A percentile compares a stretch with the other conserved stretches of the same genome.
phyloP scores from a whole-genome alignment of 2,888 invertebrate genomes.

The Drosophila barbarae region DNA sequence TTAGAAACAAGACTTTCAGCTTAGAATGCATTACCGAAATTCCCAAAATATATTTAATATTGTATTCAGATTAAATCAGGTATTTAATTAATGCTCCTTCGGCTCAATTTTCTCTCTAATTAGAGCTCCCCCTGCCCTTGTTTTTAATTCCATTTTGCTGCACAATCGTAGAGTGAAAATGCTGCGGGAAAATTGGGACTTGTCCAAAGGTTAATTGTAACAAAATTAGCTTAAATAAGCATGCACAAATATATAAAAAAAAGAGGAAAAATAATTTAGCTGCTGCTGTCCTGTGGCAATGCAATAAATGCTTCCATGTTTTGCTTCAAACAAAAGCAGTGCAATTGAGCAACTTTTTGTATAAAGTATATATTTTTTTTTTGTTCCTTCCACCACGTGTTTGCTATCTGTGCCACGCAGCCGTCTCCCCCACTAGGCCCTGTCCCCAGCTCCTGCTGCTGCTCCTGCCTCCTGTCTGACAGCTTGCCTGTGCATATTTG shows the following conservation, averaged over 20 bases:
- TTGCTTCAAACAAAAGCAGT: constrained; percentile 25
- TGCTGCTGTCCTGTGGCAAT: constrained; percentile 21
- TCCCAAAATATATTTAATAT: background rate
- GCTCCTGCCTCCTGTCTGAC: constrained; percentile 36
- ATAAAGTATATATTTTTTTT: constrained; percentile 2
- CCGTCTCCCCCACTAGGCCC: background rate
- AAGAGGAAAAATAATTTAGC: constrained; percentile 1
- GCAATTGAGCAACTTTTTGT: constrained; percentile 62
- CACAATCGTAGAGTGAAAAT: background rate
- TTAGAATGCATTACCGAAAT: background rate
- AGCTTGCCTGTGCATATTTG: constrained; percentile 65
- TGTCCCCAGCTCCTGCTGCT: background rate
- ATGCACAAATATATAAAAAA: background rate
- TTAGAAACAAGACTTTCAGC: background rate
- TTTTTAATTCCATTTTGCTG: background rate
- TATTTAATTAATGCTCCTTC: too few relatives aligned
- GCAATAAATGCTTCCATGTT: constrained; percentile 31
- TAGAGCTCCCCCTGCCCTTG: background rate
- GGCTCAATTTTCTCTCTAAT: background rate
- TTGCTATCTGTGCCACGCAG: constrained; percentile 36
- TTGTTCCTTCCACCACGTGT: constrained; percentile 13
- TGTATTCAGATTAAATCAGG: background rate
- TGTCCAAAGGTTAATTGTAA: constrained; percentile 8
- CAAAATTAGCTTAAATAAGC: constrained; percentile 8
- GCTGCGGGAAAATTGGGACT: background rate